These are phyloP conservation scores for Numenius phaeopus DNA, from an alignment of 2,797 vertebrate genomes.

Conservation along the genomic window DNA sequence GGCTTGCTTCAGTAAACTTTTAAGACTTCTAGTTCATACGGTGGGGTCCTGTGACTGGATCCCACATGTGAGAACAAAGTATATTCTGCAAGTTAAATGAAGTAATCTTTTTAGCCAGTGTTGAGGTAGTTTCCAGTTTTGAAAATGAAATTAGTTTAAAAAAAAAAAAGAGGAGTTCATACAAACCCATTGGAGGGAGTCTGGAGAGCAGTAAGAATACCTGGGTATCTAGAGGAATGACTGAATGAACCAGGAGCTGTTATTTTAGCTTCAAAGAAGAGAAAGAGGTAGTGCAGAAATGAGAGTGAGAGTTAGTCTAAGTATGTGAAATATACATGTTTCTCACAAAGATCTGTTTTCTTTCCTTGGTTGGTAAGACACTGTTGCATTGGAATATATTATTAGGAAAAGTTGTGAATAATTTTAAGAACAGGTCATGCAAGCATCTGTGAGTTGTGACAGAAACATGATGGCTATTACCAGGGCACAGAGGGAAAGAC, in stretches of 20 bases:
- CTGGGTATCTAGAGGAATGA: not conserved
- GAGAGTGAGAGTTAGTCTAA: not conserved
- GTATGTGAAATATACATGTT: not conserved
- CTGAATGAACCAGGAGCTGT: not conserved
- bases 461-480: not conserved
- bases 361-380: not conserved
- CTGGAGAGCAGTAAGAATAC: not conserved
- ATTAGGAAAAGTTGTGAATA: not conserved
- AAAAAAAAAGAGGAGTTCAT: not conserved
- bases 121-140: not conserved
- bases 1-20: not conserved
- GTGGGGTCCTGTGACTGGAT: not conserved
- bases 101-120: not conserved
- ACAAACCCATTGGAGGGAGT: not conserved
- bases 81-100: not conserved
- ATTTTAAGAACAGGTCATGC: not conserved
- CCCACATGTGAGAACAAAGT: not conserved
- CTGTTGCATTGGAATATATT: not conserved
- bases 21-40: not conserved
- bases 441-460: not conserved
- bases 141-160: not conserved
- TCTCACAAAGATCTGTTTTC: not conserved
- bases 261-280: not conserved
- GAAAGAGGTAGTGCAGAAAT: not conserved
- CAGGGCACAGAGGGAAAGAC: not conserved